Percentiles rank a stretch among this genome's conserved stretches.
Evolutionary conservation across 2,888 invertebrate genomes (phyloP).

Genomic region (Lasioglossum malachurum): DNA sequence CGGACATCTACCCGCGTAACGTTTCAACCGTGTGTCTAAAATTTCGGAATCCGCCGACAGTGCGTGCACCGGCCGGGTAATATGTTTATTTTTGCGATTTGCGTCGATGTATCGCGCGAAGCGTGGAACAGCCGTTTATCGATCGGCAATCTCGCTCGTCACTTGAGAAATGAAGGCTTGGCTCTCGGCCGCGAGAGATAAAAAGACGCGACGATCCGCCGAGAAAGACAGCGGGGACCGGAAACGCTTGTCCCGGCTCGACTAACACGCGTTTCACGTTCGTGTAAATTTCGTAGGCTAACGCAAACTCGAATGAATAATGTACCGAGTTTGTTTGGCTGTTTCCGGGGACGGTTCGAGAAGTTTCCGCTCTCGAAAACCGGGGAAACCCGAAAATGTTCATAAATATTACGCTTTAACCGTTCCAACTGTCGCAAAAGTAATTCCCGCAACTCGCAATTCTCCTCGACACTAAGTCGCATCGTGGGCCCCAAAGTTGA

Average conservation of each 20-base stretch:
- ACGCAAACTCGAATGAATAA: conserved; percentile 62
- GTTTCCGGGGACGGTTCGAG: conserved; percentile 27
- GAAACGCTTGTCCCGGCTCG: conserved; percentile 70
- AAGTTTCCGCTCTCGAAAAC: conserved; percentile 16
- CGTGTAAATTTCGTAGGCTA: conserved; percentile 64
- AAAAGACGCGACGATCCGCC: conserved; percentile 53
- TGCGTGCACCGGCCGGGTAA: neutral
- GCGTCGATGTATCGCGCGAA: conserved; percentile 43
- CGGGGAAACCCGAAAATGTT: neutral
- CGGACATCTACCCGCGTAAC: neutral
- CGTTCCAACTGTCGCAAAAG: too few relatives aligned
- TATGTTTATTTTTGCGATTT: conserved; percentile 66
- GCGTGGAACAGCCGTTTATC: conserved; percentile 67
- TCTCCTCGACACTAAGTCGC: neutral
- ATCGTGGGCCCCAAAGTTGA: neutral
- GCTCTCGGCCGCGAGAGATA: conserved; percentile 74
- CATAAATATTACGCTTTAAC: too few relatives aligned
- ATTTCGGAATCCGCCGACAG: neutral
- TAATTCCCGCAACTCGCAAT: neutral
- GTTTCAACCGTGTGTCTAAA: neutral
- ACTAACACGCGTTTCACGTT: conserved; percentile 62
- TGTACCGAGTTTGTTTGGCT: conserved; percentile 13
- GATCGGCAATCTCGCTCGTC: conserved; percentile 74
- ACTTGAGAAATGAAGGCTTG: conserved; percentile 83
- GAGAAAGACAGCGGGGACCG: conserved; percentile 65